Evolutionary conservation across 2,113 vertebrate genomes (phyloP).

Genomic region (Indri indri): DNA sequence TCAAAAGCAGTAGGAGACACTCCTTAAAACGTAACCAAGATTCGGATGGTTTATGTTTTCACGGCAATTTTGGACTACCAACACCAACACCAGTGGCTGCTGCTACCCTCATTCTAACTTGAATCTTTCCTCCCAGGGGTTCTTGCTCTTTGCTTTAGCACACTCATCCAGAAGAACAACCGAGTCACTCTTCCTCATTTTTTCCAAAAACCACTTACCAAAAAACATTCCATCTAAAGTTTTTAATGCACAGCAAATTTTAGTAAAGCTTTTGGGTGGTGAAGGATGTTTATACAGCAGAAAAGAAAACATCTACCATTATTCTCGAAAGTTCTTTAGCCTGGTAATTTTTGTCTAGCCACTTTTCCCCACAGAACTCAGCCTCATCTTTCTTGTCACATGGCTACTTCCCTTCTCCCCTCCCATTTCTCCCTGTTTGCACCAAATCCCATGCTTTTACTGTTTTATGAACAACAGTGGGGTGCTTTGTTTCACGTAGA

Average conservation of each 20-base stretch:
- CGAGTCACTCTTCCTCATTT: background rate
- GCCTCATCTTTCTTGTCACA: background rate
- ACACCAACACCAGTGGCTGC: background rate
- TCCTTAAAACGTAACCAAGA: background rate
- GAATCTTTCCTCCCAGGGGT: background rate
- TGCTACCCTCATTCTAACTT: background rate
- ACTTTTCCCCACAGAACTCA: background rate
- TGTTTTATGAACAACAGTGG: background rate
- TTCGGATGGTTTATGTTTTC: background rate
- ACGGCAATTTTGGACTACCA: background rate
- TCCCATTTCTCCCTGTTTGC: background rate
- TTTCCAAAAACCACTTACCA: background rate
- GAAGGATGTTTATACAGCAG: background rate
- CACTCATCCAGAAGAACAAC: background rate
- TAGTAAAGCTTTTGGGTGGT: background rate
- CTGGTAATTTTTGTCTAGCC: background rate
- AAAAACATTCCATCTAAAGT: background rate
- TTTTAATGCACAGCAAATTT: background rate
- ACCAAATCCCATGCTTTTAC: background rate
- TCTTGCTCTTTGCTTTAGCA: background rate
- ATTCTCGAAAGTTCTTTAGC: background rate
- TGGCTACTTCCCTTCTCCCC: background rate
- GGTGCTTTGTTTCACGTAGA: background rate
- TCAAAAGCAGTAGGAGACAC: background rate
- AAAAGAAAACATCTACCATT: background rate